Conservation (phyloP, 2,888 invertebrate species). For the Drosophila subsilvestris region DNA sequence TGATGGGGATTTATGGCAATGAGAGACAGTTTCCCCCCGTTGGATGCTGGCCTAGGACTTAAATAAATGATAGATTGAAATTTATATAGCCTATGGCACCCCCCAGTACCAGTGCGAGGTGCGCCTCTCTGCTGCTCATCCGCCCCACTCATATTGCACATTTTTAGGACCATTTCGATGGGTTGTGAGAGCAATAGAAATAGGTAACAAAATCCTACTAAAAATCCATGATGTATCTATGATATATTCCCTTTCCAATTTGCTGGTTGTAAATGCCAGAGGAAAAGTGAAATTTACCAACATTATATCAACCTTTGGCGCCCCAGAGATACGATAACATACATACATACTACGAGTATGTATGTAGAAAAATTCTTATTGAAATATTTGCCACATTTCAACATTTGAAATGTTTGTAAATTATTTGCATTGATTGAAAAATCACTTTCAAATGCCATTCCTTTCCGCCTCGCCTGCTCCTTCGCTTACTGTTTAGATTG, state of each 20-base stretch:
- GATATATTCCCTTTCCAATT: slow-evolving; percentile 23
- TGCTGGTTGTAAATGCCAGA: slow-evolving; percentile 17
- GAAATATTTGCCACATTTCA: slow-evolving; percentile 31
- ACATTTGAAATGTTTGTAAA: slow-evolving; percentile 32
- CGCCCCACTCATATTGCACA: slow-evolving; percentile 44
- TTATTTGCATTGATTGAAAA: slow-evolving; percentile 55
- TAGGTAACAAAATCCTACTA: slow-evolving; percentile 52
- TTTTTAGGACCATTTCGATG: slow-evolving; percentile 67
- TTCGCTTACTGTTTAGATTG: slow-evolving; percentile 25
- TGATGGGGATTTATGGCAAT: slow-evolving; percentile 78
- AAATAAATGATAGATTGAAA: slow-evolving; percentile 80
- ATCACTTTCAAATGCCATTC: slow-evolving; percentile 60
- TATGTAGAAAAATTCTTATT: slow-evolving; percentile 36
- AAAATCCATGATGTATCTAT: slow-evolving; percentile 55
- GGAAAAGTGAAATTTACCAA: slow-evolving; percentile 19
- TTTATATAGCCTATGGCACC: slow-evolving; percentile 67
- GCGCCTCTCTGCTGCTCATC: neutral
- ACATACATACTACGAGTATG: slow-evolving; percentile 20
- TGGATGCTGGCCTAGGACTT: slow-evolving; percentile 68
- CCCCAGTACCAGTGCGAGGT: neutral
- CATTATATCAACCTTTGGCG: slow-evolving; percentile 2
- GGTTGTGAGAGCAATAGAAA: slow-evolving; percentile 36
- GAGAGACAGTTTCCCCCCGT: slow-evolving; percentile 49
- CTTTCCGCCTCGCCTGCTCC: slow-evolving; percentile 22
- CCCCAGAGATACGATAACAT: slow-evolving; percentile 4